Evolutionary conservation across 2,113 vertebrate genomes (phyloP), one percentile per base, ranked within the genome.

Genomic region (Neogobius melanostomus): DNA sequence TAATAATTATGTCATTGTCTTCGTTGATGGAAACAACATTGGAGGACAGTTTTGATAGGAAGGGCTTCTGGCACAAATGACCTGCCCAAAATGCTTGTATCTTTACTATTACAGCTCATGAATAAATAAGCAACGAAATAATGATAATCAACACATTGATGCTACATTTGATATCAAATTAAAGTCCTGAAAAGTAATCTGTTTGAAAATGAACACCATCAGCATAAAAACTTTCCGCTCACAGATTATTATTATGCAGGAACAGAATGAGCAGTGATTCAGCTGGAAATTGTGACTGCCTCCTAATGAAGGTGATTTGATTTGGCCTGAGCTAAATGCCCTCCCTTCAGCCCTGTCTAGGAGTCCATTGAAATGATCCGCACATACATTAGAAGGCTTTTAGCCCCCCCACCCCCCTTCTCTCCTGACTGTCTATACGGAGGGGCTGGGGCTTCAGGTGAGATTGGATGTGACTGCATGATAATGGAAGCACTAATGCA

Each of bases 401-500:
- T 82, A 85, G 64, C 51, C 28, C 28, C 28, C 51, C 6, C 15
- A 5, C 16, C 8, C 7, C 8, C 10, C 52, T 2, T 53, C 16
- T 15, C 14, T 50, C 84, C 60, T 71, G 47, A 66, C 76, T 16
- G 36, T 66, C 77, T 71, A 45, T 6, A 16, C 28, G 62, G 75
- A 82, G 61, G 65, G 80, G 69, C 74, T 52, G 15, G 45, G 67
- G 76, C 82, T 80, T 61, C 83, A 75, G 84, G 73, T 80, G 75
- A 90, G 85, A 91, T 92, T 89, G 89, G 86, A 91, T 90, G 84
- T 85, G 87, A 90, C 86, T 90, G 85, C 89, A 87, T 87, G 84
- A 89, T 92, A 91, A 92, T 92, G 81, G 84, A 89, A 61, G 78
- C 85, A 72, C 82, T 90, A 91, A 92, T 89, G 84, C 81, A 80